These are phyloP conservation scores for Prietella phreatophila DNA, from an alignment of 2,113 vertebrate species.

Conservation along the genomic window DNA sequence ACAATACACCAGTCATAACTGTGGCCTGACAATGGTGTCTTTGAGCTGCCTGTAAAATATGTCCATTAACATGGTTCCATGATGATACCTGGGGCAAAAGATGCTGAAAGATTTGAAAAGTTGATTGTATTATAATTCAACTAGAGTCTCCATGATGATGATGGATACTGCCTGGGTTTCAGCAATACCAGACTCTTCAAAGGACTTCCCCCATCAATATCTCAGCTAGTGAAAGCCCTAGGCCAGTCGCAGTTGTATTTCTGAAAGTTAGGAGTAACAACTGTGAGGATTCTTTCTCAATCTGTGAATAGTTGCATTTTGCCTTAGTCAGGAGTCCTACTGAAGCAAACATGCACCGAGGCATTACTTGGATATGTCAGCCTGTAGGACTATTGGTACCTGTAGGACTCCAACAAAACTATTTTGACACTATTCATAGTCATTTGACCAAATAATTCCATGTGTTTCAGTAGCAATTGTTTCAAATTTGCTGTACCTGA, in stretches of 20 bases:
- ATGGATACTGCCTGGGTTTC: neutral
- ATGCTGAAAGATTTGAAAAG: neutral
- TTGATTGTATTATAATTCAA: conserved; percentile 8
- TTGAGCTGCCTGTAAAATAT: neutral
- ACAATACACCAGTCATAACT: neutral
- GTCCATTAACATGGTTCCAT: neutral
- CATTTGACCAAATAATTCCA: neutral
- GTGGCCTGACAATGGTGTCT: neutral
- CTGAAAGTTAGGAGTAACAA: neutral
- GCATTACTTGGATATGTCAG: neutral
- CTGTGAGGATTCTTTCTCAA: neutral
- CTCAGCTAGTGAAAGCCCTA: conserved; percentile 1
- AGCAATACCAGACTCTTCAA: neutral
- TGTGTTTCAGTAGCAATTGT: neutral
- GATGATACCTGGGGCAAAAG: neutral
- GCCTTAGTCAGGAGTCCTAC: neutral
- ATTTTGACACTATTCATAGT: neutral
- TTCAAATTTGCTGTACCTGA: neutral
- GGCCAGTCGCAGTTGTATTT: neutral
- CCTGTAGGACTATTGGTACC: neutral
- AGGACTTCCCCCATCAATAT: neutral
- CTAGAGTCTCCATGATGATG: neutral
- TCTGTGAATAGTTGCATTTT: neutral
- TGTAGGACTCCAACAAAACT: neutral
- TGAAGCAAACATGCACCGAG: neutral